phyloP scores from a whole-genome alignment of 2,113 vertebrate species.

The Chloebia gouldiae region DNA sequence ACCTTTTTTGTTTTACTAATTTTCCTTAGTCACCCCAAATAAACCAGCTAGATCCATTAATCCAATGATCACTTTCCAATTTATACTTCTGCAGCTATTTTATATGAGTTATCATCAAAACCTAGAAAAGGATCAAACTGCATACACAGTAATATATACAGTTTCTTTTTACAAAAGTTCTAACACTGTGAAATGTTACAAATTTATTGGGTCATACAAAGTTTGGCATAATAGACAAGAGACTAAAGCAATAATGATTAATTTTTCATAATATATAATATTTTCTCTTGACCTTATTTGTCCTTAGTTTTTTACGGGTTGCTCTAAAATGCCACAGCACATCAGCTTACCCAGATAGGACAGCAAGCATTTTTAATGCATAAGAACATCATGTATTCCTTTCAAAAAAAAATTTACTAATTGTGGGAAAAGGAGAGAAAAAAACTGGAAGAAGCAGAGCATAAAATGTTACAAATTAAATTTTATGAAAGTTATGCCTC shows the following conservation, averaged over 20 bases:
- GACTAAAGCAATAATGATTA: background rate
- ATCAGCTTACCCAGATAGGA: background rate
- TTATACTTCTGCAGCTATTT: background rate
- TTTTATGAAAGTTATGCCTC: background rate
- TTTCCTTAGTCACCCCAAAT: background rate
- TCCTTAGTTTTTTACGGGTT: background rate
- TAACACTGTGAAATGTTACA: background rate
- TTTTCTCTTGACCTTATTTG: background rate
- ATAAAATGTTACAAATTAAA: constrained; percentile 26
- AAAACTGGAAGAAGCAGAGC: background rate
- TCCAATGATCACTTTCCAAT: background rate
- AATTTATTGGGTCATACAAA: background rate
- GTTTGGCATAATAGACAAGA: background rate
- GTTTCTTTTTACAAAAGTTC: background rate
- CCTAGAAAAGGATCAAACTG: background rate
- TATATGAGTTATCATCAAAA: background rate
- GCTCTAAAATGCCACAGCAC: background rate
- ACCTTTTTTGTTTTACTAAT: background rate
- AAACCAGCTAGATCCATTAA: background rate
- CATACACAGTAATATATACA: fast-evolving
- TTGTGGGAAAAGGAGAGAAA: background rate
- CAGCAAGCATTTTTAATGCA: background rate
- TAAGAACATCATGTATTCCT: background rate
- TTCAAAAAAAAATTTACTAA: background rate
- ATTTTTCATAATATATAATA: background rate